Evolutionary conservation across 2,113 vertebrate species (phyloP).

Genomic region (Marmota flaviventris): DNA sequence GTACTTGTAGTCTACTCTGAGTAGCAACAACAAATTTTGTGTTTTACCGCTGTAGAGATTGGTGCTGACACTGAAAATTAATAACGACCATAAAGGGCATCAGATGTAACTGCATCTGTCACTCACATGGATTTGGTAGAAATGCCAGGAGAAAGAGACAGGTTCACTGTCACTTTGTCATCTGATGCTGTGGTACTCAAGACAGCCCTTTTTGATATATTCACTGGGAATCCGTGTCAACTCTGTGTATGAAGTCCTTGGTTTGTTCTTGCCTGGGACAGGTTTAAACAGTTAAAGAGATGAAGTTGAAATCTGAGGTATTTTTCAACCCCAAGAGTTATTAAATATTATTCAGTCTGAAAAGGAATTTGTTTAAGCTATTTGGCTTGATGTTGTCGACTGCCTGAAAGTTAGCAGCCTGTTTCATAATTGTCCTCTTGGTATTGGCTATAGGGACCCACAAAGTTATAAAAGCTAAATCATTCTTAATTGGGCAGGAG

Average conservation of each 20-base stretch:
- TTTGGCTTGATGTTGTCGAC: background rate
- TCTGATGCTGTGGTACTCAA: constrained; percentile 60
- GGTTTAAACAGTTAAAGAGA: background rate
- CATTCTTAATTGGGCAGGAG: background rate
- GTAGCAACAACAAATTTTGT: constrained; percentile 68
- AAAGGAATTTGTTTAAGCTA: background rate
- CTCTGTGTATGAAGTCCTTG: background rate
- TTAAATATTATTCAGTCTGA: background rate
- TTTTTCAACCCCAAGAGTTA: background rate
- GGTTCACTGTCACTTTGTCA: constrained; percentile 61
- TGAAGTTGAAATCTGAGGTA: background rate
- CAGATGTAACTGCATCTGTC: constrained; percentile 70
- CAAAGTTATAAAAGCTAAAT: background rate
- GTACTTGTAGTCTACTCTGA: constrained; percentile 20
- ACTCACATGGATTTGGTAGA: constrained; percentile 30
- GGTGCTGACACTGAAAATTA: constrained; percentile 71
- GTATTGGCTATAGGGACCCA: background rate
- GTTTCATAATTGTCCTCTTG: background rate
- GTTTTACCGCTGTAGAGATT: constrained; percentile 38
- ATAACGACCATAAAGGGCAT: constrained; percentile 66
- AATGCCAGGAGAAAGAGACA: constrained; percentile 63
- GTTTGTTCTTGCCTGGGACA: background rate
- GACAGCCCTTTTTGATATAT: constrained; percentile 40
- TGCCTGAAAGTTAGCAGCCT: background rate
- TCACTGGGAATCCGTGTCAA: constrained; percentile 52